phyloP scores from a whole-genome alignment of 1,140 invertebrate genomes.

The Heliconius hermathena region DNA sequence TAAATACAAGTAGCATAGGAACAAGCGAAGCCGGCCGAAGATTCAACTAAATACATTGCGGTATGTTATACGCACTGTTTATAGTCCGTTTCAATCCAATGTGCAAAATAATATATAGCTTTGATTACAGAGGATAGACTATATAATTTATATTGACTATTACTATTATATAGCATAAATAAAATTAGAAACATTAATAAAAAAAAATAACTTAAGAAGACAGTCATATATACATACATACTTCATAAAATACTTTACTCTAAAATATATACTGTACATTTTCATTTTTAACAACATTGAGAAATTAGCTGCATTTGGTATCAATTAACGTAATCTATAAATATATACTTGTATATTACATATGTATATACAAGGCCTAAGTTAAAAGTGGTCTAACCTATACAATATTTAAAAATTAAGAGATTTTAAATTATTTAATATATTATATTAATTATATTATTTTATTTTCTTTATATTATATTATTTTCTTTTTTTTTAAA shows the following conservation, averaged over 20 bases:
- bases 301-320: background rate
- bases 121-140: background rate
- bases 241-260: background rate
- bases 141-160: background rate
- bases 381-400: background rate
- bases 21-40: constrained; percentile 71
- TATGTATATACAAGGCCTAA: background rate
- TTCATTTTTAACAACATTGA: background rate
- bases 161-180: background rate
- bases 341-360: background rate
- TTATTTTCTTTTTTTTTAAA: too few species aligned
- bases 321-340: too few species aligned
- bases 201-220: background rate
- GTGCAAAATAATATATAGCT: constrained; percentile 12
- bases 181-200: background rate
- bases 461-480: too few species aligned
- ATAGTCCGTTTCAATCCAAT: constrained; percentile 9
- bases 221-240: background rate
- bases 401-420: background rate
- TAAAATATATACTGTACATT: background rate
- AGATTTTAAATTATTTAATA: background rate
- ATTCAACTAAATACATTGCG: constrained; percentile 35
- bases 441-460: too few species aligned
- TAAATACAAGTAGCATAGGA: constrained; percentile 8
- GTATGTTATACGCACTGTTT: constrained; percentile 4